Evolutionary conservation across 2,113 vertebrate genomes (phyloP), one percentile per base, ranked within the genome.

Genomic region (Megaptera novaeangliae): DNA sequence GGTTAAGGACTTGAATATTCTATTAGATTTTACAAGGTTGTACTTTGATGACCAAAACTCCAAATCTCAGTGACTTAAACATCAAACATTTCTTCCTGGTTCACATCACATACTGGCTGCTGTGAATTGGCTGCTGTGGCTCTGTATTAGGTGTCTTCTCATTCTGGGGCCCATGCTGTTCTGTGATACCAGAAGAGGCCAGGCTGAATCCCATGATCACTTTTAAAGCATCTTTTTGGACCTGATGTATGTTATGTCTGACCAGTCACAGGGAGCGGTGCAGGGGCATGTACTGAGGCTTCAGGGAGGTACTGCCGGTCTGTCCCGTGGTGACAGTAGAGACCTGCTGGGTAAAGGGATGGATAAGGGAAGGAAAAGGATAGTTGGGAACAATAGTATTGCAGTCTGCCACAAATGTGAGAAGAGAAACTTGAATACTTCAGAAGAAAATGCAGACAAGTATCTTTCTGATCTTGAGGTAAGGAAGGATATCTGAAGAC

Each of bases 101-200:
- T 49, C n/a, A 29, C 34, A 15, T 21, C 88, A 41, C 27, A 3
- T 5, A 4, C 7, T n/a, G 81, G 88, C 6, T 6, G 41, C 36
- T 2, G 25, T 0, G 5, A 8, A 21, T 44, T 5, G 6, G 31
- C 29, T 8, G 44, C 64, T 0, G 1, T 39, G 25, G 25, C 29
- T 77, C 31, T n/a, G 31, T 44, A 9, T 36, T 39, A 31, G 18
- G 13, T 25, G 84, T 55, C 66, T 27, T 17, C 81, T 68, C 17
- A 0, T 14, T 8, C 3, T 41, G 85, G 68, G 44, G 44, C 14
- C 55, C 15, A 4, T 27, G 52, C 64, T 61, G 52, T 69, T 46
- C 49, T 25, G 17, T 64, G 39, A 25, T 27, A 46, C 31, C 46
- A 4, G 31, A 15, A 57, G 69, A 46, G 57, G 83, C 39, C 34